phyloP scores from a whole-genome alignment of 2,888 invertebrate genomes.

The Hirudinaria manillensis region DNA sequence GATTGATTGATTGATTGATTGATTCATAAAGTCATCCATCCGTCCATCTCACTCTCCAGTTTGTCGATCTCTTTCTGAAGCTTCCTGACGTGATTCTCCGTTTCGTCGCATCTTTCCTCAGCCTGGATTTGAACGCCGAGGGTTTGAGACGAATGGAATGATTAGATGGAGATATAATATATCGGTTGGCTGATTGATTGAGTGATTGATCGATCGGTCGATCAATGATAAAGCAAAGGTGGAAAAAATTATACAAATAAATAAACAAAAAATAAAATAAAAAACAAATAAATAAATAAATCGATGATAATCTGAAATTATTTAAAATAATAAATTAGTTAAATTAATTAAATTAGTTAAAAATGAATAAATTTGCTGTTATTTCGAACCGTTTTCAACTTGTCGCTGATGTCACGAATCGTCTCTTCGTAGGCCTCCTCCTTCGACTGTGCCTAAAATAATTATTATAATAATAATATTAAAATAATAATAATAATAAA shows the following conservation, averaged over 20 bases:
- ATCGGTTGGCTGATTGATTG: no score
- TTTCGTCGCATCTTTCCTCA: conserved; percentile 99
- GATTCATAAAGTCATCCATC: no score
- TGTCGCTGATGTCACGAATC: conserved; percentile 53
- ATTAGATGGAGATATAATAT: not conserved
- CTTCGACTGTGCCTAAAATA: conserved; percentile 50
- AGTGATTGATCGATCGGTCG: no score
- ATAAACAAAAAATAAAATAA: no score
- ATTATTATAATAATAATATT: conserved; percentile 12
- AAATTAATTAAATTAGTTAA: no score
- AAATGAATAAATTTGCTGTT: no score
- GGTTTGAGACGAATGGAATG: no score
- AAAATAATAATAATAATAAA: not conserved
- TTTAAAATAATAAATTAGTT: no score
- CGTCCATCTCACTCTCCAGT: conserved; percentile 20
- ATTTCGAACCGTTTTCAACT: conserved; percentile 48
- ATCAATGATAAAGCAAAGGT: not conserved
- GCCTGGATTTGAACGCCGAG: conserved; percentile 63
- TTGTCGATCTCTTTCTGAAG: conserved; percentile 30
- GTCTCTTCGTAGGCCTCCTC: conserved; percentile 55
- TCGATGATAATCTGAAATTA: no score
- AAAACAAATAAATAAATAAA: no score
- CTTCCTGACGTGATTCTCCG: conserved; percentile 51
- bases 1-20: no score
- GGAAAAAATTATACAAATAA: not conserved